phyloP scores from a whole-genome alignment of 2,797 vertebrate genomes.

The Enteromius paludinosus region DNA sequence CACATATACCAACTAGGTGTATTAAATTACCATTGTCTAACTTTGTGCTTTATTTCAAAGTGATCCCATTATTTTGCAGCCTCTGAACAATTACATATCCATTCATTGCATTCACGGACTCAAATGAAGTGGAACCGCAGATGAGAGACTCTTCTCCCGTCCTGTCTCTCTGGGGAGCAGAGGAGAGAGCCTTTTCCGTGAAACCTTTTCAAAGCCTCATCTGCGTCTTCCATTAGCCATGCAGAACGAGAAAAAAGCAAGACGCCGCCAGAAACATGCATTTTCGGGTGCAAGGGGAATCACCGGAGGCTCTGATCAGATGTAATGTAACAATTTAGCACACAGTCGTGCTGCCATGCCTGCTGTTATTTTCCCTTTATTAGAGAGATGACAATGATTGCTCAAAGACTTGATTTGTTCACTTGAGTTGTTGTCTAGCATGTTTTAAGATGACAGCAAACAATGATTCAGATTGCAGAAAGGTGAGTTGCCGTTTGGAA shows the following conservation, averaged over 20 bases:
- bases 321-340: constrained; percentile 43
- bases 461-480: constrained; percentile 21
- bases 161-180: constrained; percentile 56
- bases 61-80: constrained; percentile 74
- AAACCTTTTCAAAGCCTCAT: constrained; percentile 67
- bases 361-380: constrained; percentile 15
- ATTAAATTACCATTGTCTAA: constrained; percentile 75
- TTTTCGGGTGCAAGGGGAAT: constrained; percentile 38
- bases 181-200: constrained; percentile 57
- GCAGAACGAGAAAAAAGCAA: constrained; percentile 50
- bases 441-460: constrained; percentile 25
- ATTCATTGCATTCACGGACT: constrained; percentile 71
- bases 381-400: constrained; percentile 52
- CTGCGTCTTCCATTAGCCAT: constrained; percentile 57
- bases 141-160: constrained; percentile 68
- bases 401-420: constrained; percentile 49
- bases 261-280: constrained; percentile 42
- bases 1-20: constrained; percentile 50
- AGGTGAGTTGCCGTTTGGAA: constrained; percentile 9
- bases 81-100: constrained; percentile 76
- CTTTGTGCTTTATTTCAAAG: constrained; percentile 73
- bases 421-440: neutral
- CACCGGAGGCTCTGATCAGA: constrained; percentile 57
- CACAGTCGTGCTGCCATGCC: constrained; percentile 5
- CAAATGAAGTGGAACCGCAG: constrained; percentile 77